These are phyloP conservation scores for Parnassius orleans DNA, from an alignment of 2,888 invertebrate species.

Conservation along the genomic window DNA sequence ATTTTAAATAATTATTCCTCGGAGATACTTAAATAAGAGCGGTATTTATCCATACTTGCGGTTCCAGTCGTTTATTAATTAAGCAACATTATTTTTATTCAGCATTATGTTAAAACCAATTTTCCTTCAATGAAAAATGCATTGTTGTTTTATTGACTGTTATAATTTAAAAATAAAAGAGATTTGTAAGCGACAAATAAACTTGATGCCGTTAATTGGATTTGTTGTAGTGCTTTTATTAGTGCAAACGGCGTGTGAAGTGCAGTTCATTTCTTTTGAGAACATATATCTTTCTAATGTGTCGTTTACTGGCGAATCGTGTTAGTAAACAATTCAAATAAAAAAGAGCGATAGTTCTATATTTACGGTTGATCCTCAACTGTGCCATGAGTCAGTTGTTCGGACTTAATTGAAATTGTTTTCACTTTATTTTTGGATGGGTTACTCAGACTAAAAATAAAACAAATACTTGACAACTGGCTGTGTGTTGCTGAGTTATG, in stretches of 20 bases:
- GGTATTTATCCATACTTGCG: no score
- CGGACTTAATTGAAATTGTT: conserved; percentile 14
- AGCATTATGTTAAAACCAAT: no score
- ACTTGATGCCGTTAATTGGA: neutral
- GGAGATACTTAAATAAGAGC: no score
- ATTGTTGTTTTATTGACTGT: no score
- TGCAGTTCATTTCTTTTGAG: conserved; percentile 13
- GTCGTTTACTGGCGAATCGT: conserved; percentile 19
- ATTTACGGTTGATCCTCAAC: conserved; percentile 8
- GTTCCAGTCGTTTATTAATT: no score
- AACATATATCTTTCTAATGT: conserved; percentile 24
- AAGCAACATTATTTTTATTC: no score
- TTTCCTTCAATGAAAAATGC: no score
- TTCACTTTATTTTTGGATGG: conserved; percentile 20
- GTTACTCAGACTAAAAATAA: conserved; percentile 20
- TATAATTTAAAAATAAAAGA: no score
- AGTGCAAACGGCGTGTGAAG: neutral
- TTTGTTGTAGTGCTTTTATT: conserved; percentile 10
- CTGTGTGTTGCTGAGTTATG: conserved; percentile 6
- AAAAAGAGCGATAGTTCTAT: conserved; percentile 16
- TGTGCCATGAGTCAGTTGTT: conserved; percentile 13
- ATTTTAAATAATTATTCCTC: no score
- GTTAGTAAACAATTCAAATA: conserved; percentile 22
- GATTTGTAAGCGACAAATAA: no score
- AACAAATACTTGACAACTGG: neutral